Conservation (phyloP, 2,113 vertebrate genomes). For the Nymphicus hollandicus region DNA sequence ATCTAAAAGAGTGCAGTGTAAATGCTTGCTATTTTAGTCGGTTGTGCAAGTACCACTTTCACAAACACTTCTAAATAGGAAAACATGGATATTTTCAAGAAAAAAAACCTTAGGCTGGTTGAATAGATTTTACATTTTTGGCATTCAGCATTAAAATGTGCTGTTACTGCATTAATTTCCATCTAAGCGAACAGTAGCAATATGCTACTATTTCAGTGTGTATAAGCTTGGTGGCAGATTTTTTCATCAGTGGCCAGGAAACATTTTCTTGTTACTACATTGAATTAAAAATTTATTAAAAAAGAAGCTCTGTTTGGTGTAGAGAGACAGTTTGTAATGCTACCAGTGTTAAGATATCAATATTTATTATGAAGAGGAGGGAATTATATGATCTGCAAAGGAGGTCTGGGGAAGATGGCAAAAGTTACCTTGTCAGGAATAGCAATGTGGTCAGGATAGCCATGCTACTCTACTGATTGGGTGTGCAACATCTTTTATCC, state of each 20-base stretch:
- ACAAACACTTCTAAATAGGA: not conserved
- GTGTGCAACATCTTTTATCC: not conserved
- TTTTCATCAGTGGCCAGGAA: not conserved
- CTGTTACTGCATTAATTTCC: not conserved
- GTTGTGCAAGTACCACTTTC: not conserved
- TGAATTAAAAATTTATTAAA: not conserved
- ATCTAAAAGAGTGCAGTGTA: not conserved
- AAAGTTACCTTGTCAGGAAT: not conserved
- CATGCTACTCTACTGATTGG: fast-evolving
- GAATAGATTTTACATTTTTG: not conserved
- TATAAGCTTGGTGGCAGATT: not conserved
- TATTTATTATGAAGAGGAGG: not conserved
- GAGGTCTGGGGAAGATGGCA: not conserved
- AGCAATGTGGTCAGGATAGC: not conserved
- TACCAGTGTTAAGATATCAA: not conserved
- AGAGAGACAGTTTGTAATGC: not conserved
- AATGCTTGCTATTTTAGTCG: not conserved
- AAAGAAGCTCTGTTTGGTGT: not conserved
- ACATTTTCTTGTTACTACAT: not conserved
- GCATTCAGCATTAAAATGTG: not conserved
- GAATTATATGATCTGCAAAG: not conserved
- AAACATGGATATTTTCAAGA: not conserved
- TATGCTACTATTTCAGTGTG: not conserved
- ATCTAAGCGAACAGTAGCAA: not conserved
- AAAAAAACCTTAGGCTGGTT: not conserved